Conservation (phyloP, 2,113 vertebrate species). For the Notechis scutatus region DNA sequence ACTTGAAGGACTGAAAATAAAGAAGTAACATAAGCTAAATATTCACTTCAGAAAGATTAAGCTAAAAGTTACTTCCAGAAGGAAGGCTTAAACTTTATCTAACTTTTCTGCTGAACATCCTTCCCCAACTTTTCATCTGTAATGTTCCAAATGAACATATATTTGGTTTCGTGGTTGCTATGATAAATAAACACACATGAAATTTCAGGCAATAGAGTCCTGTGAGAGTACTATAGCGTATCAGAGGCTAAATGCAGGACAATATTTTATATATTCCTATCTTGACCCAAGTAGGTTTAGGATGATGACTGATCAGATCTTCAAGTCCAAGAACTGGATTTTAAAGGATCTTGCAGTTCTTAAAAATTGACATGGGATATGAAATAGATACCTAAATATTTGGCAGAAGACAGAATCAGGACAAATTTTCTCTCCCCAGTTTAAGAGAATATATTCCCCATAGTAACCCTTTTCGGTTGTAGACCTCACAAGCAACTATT, state of each 20-base stretch:
- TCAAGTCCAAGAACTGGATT: not conserved
- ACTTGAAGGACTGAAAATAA: not conserved
- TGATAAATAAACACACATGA: not conserved
- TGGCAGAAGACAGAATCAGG: not conserved
- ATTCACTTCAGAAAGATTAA: not conserved
- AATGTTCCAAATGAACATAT: not conserved
- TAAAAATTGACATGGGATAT: not conserved
- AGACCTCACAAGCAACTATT: not conserved
- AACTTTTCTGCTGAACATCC: not conserved
- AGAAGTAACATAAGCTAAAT: not conserved
- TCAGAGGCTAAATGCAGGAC: not conserved
- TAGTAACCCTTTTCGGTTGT: conserved; percentile 3
- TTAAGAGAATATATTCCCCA: not conserved
- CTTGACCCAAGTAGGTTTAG: not conserved
- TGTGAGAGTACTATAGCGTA: not conserved
- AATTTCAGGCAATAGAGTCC: not conserved
- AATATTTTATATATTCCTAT: not conserved
- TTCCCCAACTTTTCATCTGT: not conserved
- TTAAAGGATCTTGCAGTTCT: not conserved
- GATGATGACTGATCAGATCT: not conserved
- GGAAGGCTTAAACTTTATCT: not conserved
- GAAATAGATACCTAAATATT: not conserved
- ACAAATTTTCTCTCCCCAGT: not conserved
- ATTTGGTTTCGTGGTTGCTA: not conserved
- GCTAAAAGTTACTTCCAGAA: not conserved